Evolutionary conservation across 2,797 vertebrate genomes (phyloP).

Genomic region (Chromis chromis): DNA sequence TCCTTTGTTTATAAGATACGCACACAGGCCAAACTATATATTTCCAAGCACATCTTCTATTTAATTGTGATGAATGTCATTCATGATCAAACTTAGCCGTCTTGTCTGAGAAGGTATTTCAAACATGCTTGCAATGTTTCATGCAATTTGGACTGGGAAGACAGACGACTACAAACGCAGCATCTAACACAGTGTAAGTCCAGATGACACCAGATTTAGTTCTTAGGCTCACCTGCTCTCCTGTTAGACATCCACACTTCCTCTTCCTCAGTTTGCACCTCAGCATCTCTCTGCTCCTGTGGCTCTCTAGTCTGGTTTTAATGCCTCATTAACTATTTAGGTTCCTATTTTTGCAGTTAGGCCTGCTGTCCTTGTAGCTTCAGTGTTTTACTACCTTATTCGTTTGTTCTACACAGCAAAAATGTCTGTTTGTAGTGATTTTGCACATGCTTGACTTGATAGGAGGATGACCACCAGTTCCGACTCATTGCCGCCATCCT

Average conservation of each 20-base stretch:
- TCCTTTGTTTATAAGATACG: too few relatives aligned
- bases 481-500: slow-evolving; percentile 92
- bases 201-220: neutral
- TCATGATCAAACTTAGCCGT: neutral
- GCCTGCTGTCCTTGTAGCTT: neutral
- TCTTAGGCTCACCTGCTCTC: neutral
- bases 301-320: neutral
- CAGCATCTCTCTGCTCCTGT: neutral
- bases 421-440: neutral
- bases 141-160: slow-evolving; percentile 26
- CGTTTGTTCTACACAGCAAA: neutral
- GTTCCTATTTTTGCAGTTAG: slow-evolving; percentile 5
- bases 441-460: slow-evolving; percentile 60
- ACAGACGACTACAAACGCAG: slow-evolving; percentile 8
- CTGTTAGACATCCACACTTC: slow-evolving; percentile 32
- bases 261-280: slow-evolving; percentile 4
- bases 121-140: slow-evolving; percentile 19
- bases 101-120: slow-evolving; percentile 7
- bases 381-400: neutral
- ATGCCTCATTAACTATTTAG: neutral
- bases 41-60: neutral
- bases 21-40: too few relatives aligned
- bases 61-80: neutral
- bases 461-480: slow-evolving; percentile 94
- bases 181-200: slow-evolving; percentile 49